Evolutionary conservation across 2,797 vertebrate genomes (phyloP).

Genomic region (Nothura maculosa): DNA sequence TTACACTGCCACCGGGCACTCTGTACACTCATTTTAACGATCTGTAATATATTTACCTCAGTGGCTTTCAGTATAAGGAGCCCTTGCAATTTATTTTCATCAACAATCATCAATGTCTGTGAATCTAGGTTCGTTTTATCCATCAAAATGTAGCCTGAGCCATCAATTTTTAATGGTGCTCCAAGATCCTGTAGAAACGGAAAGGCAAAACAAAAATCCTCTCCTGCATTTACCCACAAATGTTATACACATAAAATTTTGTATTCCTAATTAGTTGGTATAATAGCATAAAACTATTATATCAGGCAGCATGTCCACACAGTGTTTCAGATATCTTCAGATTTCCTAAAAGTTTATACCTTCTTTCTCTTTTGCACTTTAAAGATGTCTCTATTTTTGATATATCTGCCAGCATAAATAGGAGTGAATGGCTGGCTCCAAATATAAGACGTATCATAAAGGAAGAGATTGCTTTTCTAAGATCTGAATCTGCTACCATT

Average conservation of each 20-base stretch:
- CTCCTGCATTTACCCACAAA: neutral
- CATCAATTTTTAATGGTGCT: constrained; percentile 77
- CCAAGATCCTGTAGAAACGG: constrained; percentile 79
- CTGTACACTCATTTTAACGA: neutral
- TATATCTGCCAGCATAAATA: neutral
- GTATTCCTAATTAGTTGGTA: neutral
- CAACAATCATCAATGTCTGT: constrained; percentile 70
- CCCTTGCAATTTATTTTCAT: constrained; percentile 75
- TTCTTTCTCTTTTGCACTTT: neutral
- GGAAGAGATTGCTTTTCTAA: neutral
- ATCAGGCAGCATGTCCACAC: neutral
- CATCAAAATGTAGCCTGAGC: constrained; percentile 77
- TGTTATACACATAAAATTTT: neutral
- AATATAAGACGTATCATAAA: neutral
- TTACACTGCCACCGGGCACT: neutral
- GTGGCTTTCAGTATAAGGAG: constrained; percentile 73
- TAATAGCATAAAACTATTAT: neutral
- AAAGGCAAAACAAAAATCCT: neutral
- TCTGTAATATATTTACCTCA: constrained; percentile 68
- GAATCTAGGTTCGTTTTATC: constrained; percentile 73
- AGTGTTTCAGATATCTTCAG: neutral
- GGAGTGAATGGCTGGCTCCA: neutral
- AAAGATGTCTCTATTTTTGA: neutral
- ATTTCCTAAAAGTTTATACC: neutral
- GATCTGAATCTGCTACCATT: neutral